Percentiles rank a stretch among this genome's conserved stretches.
These are phyloP conservation scores for Thaumatotibia leucotreta DNA, from an alignment of 1,140 invertebrate genomes.

Conservation along the genomic window DNA sequence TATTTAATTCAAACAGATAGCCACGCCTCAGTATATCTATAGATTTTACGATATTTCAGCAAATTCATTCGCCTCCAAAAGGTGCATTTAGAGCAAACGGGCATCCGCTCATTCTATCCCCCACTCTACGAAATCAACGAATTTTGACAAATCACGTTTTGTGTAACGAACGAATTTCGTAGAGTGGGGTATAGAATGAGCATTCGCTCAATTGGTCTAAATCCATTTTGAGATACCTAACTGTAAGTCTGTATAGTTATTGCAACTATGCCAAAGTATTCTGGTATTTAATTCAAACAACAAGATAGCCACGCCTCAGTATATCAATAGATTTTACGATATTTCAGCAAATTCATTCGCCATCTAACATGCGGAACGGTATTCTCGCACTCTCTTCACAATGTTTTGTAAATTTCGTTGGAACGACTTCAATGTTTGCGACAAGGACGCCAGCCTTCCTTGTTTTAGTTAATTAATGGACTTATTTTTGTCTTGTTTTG, in stretches of 20 bases:
- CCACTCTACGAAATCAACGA: no score
- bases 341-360: not conserved
- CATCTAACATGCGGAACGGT: not conserved
- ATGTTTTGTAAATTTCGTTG: not conserved
- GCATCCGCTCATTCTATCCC: no score
- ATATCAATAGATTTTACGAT: not conserved
- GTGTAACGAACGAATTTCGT: no score
- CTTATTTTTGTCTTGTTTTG: not conserved
- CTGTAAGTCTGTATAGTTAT: no score
- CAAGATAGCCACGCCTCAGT: not conserved
- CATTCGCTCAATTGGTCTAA: no score
- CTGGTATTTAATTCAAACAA: not conserved
- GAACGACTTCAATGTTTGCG: not conserved
- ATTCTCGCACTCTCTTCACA: not conserved
- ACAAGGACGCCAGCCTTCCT: not conserved
- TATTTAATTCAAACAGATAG: not conserved
- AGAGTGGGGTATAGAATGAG: no score
- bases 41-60: not conserved
- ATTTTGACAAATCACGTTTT: no score
- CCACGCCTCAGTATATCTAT: not conserved
- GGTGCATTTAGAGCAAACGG: no score
- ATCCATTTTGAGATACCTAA: no score
- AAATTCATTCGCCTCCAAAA: not conserved
- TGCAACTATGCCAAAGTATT: not conserved
- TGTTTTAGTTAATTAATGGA: not conserved